These are phyloP conservation scores for Tethea ocularis DNA, from an alignment of 2,888 invertebrate genomes.

Conservation along the genomic window DNA sequence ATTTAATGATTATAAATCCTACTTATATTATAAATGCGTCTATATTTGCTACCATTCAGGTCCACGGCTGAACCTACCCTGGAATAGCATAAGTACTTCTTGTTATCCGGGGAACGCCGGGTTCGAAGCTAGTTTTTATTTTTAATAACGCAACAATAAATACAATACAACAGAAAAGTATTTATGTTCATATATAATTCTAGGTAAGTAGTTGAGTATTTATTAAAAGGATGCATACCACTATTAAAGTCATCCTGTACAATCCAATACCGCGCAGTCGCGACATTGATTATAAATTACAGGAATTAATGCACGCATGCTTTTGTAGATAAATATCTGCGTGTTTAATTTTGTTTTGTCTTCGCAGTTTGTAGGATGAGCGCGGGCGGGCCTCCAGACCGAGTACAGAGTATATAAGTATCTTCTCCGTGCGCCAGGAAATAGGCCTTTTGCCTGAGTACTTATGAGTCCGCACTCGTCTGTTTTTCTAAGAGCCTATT, in stretches of 20 bases:
- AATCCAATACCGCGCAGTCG: slow-evolving; percentile 19
- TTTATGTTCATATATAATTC: no score
- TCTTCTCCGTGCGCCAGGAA: slow-evolving; percentile 27
- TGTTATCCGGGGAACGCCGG: no score
- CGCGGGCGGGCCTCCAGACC: slow-evolving; percentile 17
- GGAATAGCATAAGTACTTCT: no score
- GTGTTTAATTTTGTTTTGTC: slow-evolving; percentile 26
- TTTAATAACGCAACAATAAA: no score
- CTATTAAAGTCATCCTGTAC: slow-evolving; percentile 1
- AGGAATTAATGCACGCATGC: slow-evolving; percentile 49
- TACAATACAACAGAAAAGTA: no score
- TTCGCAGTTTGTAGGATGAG: slow-evolving; percentile 14
- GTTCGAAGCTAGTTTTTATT: no score
- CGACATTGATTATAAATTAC: slow-evolving; percentile 48
- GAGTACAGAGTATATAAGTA: slow-evolving; percentile 13
- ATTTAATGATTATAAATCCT: no score
- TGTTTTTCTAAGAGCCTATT: slow-evolving; percentile 3
- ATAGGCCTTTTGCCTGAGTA: slow-evolving; percentile 30
- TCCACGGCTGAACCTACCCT: no score
- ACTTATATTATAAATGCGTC: no score
- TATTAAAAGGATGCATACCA: not conserved
- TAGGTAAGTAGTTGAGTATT: not conserved
- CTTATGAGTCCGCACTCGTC: slow-evolving; percentile 26
- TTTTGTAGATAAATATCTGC: slow-evolving; percentile 34
- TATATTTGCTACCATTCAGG: no score